Evolutionary conservation across 2,797 vertebrate genomes (phyloP).

Genomic region (Manis crassicaudata): DNA sequence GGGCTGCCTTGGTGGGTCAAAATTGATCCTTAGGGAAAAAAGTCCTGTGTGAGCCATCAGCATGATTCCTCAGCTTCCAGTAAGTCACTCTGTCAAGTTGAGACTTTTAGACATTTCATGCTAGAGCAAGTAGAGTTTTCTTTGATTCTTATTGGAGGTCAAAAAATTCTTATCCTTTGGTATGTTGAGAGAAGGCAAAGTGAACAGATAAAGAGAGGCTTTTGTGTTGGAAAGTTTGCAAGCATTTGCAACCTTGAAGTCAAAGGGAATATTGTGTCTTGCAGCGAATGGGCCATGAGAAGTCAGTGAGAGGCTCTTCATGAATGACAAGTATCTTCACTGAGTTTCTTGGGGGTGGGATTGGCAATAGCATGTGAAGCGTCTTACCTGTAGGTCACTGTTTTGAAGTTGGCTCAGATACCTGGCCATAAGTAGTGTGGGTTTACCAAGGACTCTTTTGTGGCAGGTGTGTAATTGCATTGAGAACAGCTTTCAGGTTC

Average conservation of each 20-base stretch:
- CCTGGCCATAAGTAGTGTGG: neutral
- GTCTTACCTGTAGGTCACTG: slow-evolving; percentile 19
- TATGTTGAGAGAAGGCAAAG: neutral
- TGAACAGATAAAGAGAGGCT: slow-evolving; percentile 23
- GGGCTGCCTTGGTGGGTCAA: neutral
- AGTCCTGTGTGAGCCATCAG: neutral
- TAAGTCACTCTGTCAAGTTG: neutral
- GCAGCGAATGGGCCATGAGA: neutral
- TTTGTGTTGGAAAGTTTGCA: slow-evolving; percentile 24
- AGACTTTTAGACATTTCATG: slow-evolving; percentile 21
- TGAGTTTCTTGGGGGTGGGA: neutral
- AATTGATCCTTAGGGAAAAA: neutral
- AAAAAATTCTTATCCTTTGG: neutral
- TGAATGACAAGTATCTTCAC: neutral
- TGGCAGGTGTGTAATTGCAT: neutral
- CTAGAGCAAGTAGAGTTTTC: slow-evolving; percentile 3
- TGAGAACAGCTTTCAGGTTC: neutral
- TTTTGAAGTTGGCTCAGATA: neutral
- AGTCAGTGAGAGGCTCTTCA: neutral
- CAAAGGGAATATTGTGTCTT: slow-evolving; percentile 33
- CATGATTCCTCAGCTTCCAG: neutral
- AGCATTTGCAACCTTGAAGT: slow-evolving; percentile 26
- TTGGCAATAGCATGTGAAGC: neutral
- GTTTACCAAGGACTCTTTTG: slow-evolving; percentile 25
- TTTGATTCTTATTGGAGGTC: slow-evolving; percentile 21